Base-by-base conservation (phyloP, 2,888 invertebrate species). In the Brassicogethes aeneus region DNA sequence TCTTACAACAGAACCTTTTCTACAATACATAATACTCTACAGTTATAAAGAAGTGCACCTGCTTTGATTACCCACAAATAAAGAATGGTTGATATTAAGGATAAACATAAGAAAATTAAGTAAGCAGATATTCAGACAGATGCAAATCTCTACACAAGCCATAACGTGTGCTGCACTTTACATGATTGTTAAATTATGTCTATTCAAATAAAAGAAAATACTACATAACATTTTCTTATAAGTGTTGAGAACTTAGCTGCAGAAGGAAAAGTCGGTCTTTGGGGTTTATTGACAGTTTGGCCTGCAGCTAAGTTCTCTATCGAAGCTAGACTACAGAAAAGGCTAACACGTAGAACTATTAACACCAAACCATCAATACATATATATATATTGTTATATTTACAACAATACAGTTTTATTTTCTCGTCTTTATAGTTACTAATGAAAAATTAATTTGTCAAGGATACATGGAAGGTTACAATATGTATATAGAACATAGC, bases 1-100 rank as follows among this genome's bases (percentile, higher is more conserved):
- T 75, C 60, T 51, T 60, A 59, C 56, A 63, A 64, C 61, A 62
- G 57, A 63, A 60, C 53, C 57, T 52, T n/a, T 53, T 55, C 57
- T 58, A 58, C 55, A 51, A 46, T 48, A 45, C 48, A 47, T 45
- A 44, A 50, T 51, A 54, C 48, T 55, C 53, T 58, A 60, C 52
- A 54, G 51, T 46, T 45, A 47, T 40, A 42, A 41, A 42, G 38
- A 43, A 42, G 37, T 13, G 45, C 41, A 40, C 41, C 47, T 46
- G 48, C 44, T 32, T 13, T 23, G 10, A 10, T 23, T 23, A 23
- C 23, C 10, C 23, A 10, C 23, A 23, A 23, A 23, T 23, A 10
- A 23, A 23, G 23, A 23, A 23, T 23, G 5, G 23, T 23, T 10
- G n/a, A n/a, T n/a, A n/a, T n/a, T n/a, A n/a, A n/a, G n/a, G n/a